phyloP scores from a whole-genome alignment of 2,797 vertebrate genomes.

The Mus spretus region DNA sequence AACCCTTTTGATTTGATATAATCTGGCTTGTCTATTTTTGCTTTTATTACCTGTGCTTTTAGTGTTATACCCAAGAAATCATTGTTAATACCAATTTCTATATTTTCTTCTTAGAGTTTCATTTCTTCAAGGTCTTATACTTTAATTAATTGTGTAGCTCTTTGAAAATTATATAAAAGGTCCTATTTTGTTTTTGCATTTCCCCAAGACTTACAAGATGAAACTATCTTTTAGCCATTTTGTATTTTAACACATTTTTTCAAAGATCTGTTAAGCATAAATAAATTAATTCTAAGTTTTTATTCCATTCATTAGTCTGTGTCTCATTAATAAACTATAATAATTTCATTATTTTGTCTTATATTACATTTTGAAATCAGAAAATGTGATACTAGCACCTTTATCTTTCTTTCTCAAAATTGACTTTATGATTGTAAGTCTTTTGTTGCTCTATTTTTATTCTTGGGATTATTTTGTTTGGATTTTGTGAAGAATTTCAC shows the following conservation, averaged over 20 bases:
- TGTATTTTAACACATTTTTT: not conserved
- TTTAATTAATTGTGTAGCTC: not conserved
- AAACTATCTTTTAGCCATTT: not conserved
- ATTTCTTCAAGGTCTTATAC: not conserved
- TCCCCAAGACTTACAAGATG: not conserved
- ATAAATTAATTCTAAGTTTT: not conserved
- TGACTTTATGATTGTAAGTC: not conserved
- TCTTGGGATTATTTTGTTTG: not conserved
- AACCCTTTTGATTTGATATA: not conserved
- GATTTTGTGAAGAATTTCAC: not conserved
- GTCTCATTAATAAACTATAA: not conserved
- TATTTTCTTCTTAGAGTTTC: not conserved
- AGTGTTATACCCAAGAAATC: not conserved
- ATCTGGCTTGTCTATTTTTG: not conserved
- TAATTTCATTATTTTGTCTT: not conserved
- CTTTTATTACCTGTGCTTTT: not conserved
- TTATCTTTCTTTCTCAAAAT: not conserved
- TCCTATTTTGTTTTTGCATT: not conserved
- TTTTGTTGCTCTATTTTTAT: not conserved
- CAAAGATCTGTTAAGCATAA: not conserved
- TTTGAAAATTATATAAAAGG: not conserved
- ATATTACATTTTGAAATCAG: not conserved
- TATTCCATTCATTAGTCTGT: not conserved
- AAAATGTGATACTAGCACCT: not conserved
- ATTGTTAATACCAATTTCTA: not conserved